Base-by-base conservation (phyloP, 1,140 invertebrate genomes). In the Bombus vancouverensis region DNA sequence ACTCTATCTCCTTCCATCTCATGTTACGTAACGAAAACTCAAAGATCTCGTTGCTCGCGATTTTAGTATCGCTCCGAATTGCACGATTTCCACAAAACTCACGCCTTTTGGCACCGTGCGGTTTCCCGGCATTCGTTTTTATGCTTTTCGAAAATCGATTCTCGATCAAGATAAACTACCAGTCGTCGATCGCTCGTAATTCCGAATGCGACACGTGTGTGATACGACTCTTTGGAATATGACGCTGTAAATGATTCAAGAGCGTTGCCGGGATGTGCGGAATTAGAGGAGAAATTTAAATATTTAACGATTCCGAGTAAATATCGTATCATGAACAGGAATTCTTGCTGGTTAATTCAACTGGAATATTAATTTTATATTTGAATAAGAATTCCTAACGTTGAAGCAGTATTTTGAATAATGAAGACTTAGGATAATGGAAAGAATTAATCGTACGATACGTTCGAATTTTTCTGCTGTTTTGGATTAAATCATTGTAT, bases 181-280 rank as follows among this genome's bases (percentile, higher is more conserved):
- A 37, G 32, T 28, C 25, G 10, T 22, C 12, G 22, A 22, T 18
- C 47, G 76, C 39, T 12, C 28, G 76, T 66, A 66, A 78, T 66
- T 25, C 32, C 25, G 37, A 25, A 39, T 25, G 44, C 53, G 78
- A 80, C 78, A 70, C 65, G 65, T 53, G 77, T 34, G 32, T 22
- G 32, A 53, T 62, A 70, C 65, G 66, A 80, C n/a, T 80, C n/a
- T 66, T 66, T 34, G 78, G 47, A 22, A 53, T 22, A 53, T 53
- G 6, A 53, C 47, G 6, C 47, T 53, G 47, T 8, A 53, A 18
- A 53, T 53, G 1, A 53, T 53, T 53, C 47, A 6, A 13, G 10
- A 62, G 3, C 12, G 28, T 62, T n/a, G 3, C 28, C 1, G 10
- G 3, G 0, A 18, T 22, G 8, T 68, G 2, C 2, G 32, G 59